phyloP scores from a whole-genome alignment of 2,113 vertebrate species.

The Trachemys scripta region DNA sequence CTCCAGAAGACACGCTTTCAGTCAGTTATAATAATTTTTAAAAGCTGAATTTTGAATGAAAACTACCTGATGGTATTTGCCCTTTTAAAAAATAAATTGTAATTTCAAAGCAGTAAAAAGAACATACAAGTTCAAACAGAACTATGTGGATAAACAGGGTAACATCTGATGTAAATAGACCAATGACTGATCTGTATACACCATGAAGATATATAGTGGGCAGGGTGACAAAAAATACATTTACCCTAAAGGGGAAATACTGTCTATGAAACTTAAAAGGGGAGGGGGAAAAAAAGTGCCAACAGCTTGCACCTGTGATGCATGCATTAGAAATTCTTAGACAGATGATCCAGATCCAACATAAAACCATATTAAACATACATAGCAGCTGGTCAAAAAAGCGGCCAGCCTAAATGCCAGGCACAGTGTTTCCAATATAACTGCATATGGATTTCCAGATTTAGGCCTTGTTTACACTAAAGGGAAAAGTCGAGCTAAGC shows the following conservation, averaged over 20 bases:
- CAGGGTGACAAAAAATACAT: not conserved
- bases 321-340: not conserved
- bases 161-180: not conserved
- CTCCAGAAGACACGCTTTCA: not conserved
- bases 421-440: accelerated
- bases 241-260: not conserved
- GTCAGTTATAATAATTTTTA: not conserved
- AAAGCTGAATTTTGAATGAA: not conserved
- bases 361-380: not conserved
- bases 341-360: not conserved
- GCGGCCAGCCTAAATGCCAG: not conserved
- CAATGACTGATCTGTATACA: not conserved
- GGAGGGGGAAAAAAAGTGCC: not conserved
- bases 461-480: too few relatives aligned
- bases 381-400: accelerated
- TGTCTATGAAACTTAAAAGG: not conserved
- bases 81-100: not conserved
- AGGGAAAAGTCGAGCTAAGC: too few relatives aligned
- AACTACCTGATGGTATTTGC: not conserved
- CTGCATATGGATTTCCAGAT: not conserved
- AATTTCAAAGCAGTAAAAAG: not conserved
- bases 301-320: not conserved
- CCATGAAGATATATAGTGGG: not conserved
- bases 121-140: not conserved
- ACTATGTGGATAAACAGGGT: not conserved